These are phyloP conservation scores for Psittacula echo DNA, from an alignment of 2,797 vertebrate genomes.

Conservation along the genomic window DNA sequence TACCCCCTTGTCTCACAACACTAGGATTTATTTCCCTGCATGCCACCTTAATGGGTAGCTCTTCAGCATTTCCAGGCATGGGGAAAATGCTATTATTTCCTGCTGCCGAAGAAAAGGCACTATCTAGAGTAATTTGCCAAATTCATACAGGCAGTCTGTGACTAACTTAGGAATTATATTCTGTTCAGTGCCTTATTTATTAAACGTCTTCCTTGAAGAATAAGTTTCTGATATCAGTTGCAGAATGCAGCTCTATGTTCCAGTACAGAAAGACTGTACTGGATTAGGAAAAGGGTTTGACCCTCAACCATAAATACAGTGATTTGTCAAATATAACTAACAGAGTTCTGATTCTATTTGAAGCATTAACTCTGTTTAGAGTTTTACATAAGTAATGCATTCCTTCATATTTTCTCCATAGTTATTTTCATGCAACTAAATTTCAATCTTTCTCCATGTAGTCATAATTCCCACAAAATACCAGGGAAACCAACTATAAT, in stretches of 20 bases:
- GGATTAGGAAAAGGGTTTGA: not conserved
- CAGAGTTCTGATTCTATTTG: not conserved
- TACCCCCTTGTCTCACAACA: not conserved
- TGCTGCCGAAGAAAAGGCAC: not conserved
- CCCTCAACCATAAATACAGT: not conserved
- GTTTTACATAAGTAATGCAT: not conserved
- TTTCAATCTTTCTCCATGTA: not conserved
- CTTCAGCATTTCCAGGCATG: not conserved
- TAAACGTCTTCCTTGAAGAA: not conserved
- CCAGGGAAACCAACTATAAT: not conserved
- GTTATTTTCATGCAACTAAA: not conserved
- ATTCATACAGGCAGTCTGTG: not conserved
- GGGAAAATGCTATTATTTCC: not conserved
- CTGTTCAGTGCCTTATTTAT: not conserved
- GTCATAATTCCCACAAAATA: not conserved
- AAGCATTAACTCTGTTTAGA: not conserved
- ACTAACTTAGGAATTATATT: not conserved
- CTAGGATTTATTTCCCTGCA: not conserved
- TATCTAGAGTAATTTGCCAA: not conserved
- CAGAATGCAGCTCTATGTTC: not conserved
- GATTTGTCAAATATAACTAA: not conserved
- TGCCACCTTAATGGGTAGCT: not conserved
- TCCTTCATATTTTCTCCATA: not conserved
- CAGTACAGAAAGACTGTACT: not conserved
- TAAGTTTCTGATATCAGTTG: not conserved